Evolutionary conservation across 2,113 vertebrate genomes (phyloP).

Genomic region (Thunnus maccoyii): DNA sequence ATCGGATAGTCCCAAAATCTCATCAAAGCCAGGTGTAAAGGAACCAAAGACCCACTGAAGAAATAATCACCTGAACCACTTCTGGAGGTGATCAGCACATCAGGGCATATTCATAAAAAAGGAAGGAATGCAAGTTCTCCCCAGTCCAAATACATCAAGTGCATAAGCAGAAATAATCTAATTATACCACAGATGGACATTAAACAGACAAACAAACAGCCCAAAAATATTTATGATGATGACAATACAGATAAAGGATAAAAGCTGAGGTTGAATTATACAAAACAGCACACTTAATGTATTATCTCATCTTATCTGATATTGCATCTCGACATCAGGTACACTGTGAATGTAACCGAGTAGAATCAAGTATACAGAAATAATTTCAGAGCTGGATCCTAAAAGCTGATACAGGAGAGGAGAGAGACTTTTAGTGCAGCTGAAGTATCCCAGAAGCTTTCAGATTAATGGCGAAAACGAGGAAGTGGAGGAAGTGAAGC

Average conservation of each 20-base stretch:
- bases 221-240: no score
- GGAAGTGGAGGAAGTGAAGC: slow-evolving; percentile 47
- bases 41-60: neutral
- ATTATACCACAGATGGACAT: no score
- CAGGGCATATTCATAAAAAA: no score
- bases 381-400: neutral
- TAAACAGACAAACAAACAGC: no score
- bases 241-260: neutral
- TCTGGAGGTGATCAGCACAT: neutral
- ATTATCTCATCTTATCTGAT: neutral
- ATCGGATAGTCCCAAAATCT: neutral
- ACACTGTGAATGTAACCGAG: neutral
- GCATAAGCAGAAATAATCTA: no score
- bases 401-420: neutral
- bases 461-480: slow-evolving; percentile 54
- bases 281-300: neutral
- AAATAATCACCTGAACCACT: neutral
- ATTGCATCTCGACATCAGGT: neutral
- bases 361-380: neutral
- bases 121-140: no score
- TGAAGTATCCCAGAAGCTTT: slow-evolving; percentile 20
- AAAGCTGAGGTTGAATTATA: neutral
- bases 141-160: no score
- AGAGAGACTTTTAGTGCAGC: slow-evolving; percentile 1
- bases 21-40: neutral